A percentile compares a stretch with the other conserved stretches of the same genome.
These are phyloP conservation scores for Polymixis flavicincta DNA, from an alignment of 2,888 invertebrate species.

Conservation along the genomic window DNA sequence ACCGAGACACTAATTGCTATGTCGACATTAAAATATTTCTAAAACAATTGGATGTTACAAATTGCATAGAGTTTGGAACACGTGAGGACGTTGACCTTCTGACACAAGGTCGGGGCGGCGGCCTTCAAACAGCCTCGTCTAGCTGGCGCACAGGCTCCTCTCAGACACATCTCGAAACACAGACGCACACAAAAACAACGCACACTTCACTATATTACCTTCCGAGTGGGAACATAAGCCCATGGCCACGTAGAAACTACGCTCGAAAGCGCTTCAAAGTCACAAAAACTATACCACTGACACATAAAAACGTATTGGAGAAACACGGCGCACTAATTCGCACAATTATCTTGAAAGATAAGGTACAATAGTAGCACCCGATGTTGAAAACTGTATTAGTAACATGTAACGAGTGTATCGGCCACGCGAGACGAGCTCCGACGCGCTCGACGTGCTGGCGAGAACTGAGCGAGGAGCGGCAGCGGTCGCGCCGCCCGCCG, in stretches of 20 bases:
- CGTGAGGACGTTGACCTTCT: constrained; percentile 89
- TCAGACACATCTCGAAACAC: constrained; percentile 78
- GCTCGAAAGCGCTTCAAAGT: constrained; percentile 80
- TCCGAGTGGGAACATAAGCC: constrained; percentile 84
- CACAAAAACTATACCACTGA: constrained; percentile 77
- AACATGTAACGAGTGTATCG: constrained; percentile 74
- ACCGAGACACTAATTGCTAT: constrained; percentile 38
- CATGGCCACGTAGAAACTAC: constrained; percentile 87
- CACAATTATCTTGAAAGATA: constrained; percentile 86
- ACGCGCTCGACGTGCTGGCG: constrained; percentile 81
- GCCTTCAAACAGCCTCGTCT: constrained; percentile 90
- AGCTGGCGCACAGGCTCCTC: constrained; percentile 81
- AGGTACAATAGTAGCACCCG: constrained; percentile 81
- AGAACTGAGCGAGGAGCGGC: constrained; percentile 78
- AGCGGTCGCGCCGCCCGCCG: constrained; percentile 74
- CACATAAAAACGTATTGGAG: constrained; percentile 72
- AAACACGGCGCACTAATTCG: constrained; percentile 81
- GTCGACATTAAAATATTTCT: constrained; percentile 50
- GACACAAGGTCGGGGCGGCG: constrained; percentile 89
- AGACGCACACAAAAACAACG: constrained; percentile 78
- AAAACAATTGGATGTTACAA: constrained; percentile 64
- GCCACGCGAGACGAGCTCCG: constrained; percentile 87
- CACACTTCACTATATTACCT: constrained; percentile 86
- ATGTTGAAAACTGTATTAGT: constrained; percentile 73
- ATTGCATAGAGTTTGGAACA: constrained; percentile 82